A percentile compares a stretch with the other conserved stretches of the same genome.
Conservation (phyloP, 2,888 invertebrate species). For the Tiphia femorata region DNA sequence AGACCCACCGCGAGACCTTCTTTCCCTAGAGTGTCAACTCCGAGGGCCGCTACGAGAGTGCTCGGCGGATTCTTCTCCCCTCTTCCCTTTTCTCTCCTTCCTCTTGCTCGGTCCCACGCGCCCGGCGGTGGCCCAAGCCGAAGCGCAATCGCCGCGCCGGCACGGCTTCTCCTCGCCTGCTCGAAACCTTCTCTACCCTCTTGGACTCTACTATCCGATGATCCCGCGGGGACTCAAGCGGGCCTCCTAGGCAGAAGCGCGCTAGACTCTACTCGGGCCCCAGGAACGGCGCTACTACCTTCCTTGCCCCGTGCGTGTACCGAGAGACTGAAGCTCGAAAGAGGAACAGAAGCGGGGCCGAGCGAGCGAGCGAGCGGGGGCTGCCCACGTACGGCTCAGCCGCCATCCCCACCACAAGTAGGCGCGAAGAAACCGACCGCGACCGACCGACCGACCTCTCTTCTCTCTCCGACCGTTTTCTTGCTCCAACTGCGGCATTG, state of each 20-base stretch:
- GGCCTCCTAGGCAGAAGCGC: constrained; percentile 15
- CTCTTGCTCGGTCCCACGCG: constrained; percentile 16
- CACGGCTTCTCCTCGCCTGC: no score
- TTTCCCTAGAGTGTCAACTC: constrained; percentile 23
- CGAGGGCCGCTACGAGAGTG: constrained; percentile 7
- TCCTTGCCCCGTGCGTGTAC: constrained; percentile 51
- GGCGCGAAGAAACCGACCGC: neutral
- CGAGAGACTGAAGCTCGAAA: constrained; percentile 56
- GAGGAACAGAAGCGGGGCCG: constrained; percentile 49
- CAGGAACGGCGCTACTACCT: constrained; percentile 41
- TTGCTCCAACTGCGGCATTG: constrained; percentile 64
- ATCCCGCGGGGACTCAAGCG: neutral
- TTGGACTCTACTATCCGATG: no score
- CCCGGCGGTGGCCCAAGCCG: no score
- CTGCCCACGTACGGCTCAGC: neutral
- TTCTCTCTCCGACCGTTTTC: constrained; percentile 56
- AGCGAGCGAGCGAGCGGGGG: constrained; percentile 13
- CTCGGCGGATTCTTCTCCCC: constrained; percentile 11
- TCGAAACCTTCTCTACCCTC: no score
- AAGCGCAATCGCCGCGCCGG: no score
- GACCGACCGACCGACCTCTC: constrained; percentile 41
- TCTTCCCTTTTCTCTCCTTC: constrained; percentile 11
- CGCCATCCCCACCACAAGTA: neutral
- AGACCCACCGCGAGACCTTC: constrained; percentile 11
- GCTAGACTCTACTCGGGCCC: constrained; percentile 31